phyloP scores from a whole-genome alignment of 53 echinoderm and acorn worm genomes.

The Patiria pectinifera region DNA sequence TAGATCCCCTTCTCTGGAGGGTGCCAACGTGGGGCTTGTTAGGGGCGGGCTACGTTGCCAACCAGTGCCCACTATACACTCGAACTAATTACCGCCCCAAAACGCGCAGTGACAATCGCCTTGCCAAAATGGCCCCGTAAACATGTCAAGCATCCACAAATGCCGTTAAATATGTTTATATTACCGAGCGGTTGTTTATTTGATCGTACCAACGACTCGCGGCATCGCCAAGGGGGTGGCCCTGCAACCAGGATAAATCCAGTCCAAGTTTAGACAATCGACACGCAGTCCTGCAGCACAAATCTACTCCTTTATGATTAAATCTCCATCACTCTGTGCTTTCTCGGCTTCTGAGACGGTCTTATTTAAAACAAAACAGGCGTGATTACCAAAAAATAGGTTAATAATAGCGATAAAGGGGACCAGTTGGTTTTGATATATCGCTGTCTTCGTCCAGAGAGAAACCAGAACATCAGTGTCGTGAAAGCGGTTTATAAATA shows the following conservation, averaged over 20 bases:
- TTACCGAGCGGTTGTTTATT: slow-evolving; percentile 52
- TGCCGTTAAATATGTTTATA: slow-evolving; percentile 68
- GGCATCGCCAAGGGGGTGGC: slow-evolving; percentile 15
- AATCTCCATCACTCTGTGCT: background rate
- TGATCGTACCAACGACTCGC: slow-evolving; percentile 25
- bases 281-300: background rate
- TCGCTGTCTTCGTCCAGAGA: background rate
- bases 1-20: background rate
- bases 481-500: slow-evolving; percentile 24
- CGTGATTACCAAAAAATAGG: slow-evolving; percentile 1
- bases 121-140: slow-evolving; percentile 43
- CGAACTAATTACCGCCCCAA: slow-evolving; percentile 33
- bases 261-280: background rate
- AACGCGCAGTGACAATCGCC: slow-evolving; percentile 37
- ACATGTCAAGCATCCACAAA: slow-evolving; percentile 55
- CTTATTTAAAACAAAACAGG: background rate
- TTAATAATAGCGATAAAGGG: background rate
- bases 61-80: background rate
- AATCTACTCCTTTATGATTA: background rate
- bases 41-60: background rate
- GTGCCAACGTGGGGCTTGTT: background rate
- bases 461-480: slow-evolving; percentile 10
- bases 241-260: slow-evolving; percentile 5
- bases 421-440: background rate
- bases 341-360: too few species aligned